phyloP scores from a whole-genome alignment of 1,140 invertebrate genomes.

The Bradysia coprophila region DNA sequence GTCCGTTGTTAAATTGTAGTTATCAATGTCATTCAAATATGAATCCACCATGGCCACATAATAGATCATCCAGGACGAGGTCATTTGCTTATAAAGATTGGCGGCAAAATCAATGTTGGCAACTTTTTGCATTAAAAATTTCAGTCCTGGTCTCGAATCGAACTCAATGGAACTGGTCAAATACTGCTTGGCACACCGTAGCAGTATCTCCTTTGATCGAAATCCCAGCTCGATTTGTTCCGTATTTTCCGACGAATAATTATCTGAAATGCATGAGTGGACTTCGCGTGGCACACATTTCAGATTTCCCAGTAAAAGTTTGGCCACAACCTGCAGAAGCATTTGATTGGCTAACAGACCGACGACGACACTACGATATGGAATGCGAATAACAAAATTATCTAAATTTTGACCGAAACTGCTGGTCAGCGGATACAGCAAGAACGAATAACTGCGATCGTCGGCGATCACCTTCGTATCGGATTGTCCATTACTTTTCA shows the following conservation, averaged over 20 bases:
- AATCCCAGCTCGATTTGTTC: conserved; percentile 32
- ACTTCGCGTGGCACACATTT: conserved; percentile 21
- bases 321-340: conserved; percentile 75
- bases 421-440: conserved; percentile 65
- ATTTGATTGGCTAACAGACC: conserved; percentile 82
- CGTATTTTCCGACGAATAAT: conserved; percentile 28
- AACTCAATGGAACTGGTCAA: conserved; percentile 67
- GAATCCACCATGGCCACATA: conserved; percentile 73
- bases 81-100: conserved; percentile 84
- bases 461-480: conserved; percentile 30
- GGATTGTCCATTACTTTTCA: conserved; percentile 5
- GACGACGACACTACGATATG: conserved; percentile 68
- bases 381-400: conserved; percentile 61
- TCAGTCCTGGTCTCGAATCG: conserved; percentile 72
- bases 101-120: conserved; percentile 71
- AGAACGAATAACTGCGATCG: conserved; percentile 75
- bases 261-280: conserved; percentile 22
- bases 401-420: conserved; percentile 55
- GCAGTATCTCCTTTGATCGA: conserved; percentile 29
- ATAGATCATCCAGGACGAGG: conserved; percentile 75
- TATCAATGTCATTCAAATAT: conserved; percentile 41
- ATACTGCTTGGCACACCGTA: conserved; percentile 63
- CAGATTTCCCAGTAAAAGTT: conserved; percentile 54
- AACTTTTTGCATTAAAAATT: conserved; percentile 86
- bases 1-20: conserved; percentile 36